Percentiles rank a stretch among this genome's conserved stretches.
Conservation (phyloP, 2,888 invertebrate species). For the Stenichneumon culpator region DNA sequence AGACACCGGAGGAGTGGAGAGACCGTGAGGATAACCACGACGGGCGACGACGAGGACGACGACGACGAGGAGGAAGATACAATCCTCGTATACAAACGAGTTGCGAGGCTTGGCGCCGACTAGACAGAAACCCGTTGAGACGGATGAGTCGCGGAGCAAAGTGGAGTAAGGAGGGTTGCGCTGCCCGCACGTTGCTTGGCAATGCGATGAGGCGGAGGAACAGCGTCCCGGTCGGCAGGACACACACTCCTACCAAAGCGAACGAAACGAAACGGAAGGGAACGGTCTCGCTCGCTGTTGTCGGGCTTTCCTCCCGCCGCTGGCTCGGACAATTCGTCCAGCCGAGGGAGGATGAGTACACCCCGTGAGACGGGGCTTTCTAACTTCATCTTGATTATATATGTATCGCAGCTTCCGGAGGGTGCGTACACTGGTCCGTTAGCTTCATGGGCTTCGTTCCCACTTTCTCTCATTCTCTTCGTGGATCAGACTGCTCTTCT, state of each 20-base stretch:
- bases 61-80: conserved; percentile 46
- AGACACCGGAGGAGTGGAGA: conserved; percentile 35
- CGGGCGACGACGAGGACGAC: background rate
- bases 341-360: conserved; percentile 47
- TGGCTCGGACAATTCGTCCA: conserved; percentile 67
- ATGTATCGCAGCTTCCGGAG: conserved; percentile 62
- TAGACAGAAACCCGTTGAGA: conserved; percentile 70
- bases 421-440: conserved; percentile 46
- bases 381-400: conserved; percentile 68
- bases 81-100: conserved; percentile 70
- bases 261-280: conserved; percentile 64
- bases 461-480: conserved; percentile 57
- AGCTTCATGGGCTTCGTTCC: conserved; percentile 28
- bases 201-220: conserved; percentile 53
- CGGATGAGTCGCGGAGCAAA: conserved; percentile 65
- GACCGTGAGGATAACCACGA: conserved; percentile 4
- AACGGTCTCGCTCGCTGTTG: conserved; percentile 44
- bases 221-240: conserved; percentile 2
- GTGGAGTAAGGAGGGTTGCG: conserved; percentile 54
- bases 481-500: conserved; percentile 61
- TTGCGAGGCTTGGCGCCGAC: conserved; percentile 70
- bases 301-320: conserved; percentile 56
- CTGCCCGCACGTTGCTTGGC: conserved; percentile 58
- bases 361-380: conserved; percentile 53
- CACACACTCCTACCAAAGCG: conserved; percentile 51